phyloP scores from a whole-genome alignment of 2,888 invertebrate genomes.

The Coremacera marginata region DNA sequence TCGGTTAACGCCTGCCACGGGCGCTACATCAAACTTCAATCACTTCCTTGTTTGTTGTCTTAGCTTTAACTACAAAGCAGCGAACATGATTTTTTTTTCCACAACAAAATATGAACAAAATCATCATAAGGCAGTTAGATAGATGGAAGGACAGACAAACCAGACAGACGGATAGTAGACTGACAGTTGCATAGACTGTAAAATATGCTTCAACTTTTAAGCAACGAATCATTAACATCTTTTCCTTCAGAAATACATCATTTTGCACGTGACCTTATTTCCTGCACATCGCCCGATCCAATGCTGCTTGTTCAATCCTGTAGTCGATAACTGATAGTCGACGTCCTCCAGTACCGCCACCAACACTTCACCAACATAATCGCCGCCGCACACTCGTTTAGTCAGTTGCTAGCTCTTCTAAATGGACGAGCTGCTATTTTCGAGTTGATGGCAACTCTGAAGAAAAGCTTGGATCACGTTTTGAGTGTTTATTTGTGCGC shows the following conservation, averaged over 20 bases:
- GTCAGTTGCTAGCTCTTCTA: neutral
- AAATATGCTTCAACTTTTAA: neutral
- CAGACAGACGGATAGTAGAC: neutral
- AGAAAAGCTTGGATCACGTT: constrained; percentile 31
- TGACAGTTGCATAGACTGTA: neutral
- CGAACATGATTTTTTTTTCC: constrained; percentile 3
- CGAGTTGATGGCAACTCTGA: neutral
- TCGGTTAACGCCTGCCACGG: constrained; percentile 12
- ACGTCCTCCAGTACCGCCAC: neutral
- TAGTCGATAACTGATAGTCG: neutral
- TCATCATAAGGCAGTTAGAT: neutral
- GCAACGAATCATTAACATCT: constrained; percentile 35
- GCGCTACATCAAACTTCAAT: constrained; percentile 14
- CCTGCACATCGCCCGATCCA: neutral
- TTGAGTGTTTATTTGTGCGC: constrained; percentile 36
- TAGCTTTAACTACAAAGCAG: neutral
- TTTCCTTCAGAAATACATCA: constrained; percentile 29
- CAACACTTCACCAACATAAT: neutral
- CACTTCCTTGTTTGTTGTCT: constrained; percentile 28
- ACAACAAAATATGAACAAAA: neutral
- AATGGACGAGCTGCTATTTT: neutral
- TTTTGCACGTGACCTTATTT: constrained; percentile 37
- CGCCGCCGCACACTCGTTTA: neutral
- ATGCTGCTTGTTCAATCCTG: neutral
- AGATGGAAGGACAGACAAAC: neutral